phyloP scores from a whole-genome alignment of 2,797 vertebrate species.

The Semaprochilodus insignis region DNA sequence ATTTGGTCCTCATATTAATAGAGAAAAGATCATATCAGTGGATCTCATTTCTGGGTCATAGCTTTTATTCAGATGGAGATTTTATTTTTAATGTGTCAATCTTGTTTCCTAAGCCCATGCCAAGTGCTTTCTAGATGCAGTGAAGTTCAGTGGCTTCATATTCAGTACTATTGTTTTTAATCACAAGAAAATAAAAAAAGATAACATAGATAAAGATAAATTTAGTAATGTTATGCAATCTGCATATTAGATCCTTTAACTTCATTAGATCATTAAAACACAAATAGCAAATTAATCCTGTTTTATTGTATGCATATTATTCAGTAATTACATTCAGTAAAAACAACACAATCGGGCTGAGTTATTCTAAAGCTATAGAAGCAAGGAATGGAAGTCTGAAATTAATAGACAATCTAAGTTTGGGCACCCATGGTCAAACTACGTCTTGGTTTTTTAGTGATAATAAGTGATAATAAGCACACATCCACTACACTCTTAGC shows the following conservation, averaged over 20 bases:
- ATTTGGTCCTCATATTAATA: conserved; percentile 33
- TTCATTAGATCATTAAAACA: too few species aligned
- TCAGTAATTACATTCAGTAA: not conserved
- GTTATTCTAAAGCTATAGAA: not conserved
- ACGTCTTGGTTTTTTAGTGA: too few species aligned
- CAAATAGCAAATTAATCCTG: too few species aligned
- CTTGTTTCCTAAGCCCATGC: not conserved
- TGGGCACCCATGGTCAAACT: too few species aligned
- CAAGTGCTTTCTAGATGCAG: not conserved
- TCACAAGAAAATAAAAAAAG: not conserved
- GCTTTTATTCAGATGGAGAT: conserved; percentile 1
- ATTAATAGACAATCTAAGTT: not conserved
- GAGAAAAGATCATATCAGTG: conserved; percentile 28
- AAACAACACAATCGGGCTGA: not conserved
- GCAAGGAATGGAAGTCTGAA: not conserved
- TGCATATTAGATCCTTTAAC: not conserved
- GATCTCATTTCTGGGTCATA: conserved; percentile 15
- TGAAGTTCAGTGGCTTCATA: not conserved
- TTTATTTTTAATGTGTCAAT: not conserved
- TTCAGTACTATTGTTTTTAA: not conserved
- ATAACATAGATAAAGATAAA: not conserved
- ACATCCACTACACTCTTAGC: too few species aligned
- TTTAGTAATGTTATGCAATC: not conserved
- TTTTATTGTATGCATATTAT: too few species aligned
- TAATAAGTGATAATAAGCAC: too few species aligned